Conservation (phyloP, 2,797 vertebrate genomes). For the Cetoscarus ocellatus region DNA sequence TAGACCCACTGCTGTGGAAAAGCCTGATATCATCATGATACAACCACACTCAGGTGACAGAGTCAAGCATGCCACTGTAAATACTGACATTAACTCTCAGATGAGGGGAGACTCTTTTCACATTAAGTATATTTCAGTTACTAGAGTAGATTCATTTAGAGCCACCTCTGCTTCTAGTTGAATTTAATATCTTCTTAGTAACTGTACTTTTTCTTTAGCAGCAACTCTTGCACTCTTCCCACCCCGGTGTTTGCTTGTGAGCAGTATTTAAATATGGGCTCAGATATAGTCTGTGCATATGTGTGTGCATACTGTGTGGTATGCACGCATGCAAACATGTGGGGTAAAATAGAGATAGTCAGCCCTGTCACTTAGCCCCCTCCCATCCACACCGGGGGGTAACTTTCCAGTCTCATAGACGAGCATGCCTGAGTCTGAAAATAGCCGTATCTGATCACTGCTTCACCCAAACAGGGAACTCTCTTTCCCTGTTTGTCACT, state of each 20-base stretch:
- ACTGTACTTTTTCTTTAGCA: too few relatives aligned
- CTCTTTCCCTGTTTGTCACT: constrained; percentile 68
- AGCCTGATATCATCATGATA: too few relatives aligned
- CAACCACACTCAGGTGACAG: too few relatives aligned
- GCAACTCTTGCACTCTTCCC: too few relatives aligned
- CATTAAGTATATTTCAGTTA: too few relatives aligned
- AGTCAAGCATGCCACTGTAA: too few relatives aligned
- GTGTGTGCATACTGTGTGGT: constrained; percentile 31
- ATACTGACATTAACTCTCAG: too few relatives aligned
- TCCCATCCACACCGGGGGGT: constrained; percentile 72
- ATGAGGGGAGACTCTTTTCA: too few relatives aligned
- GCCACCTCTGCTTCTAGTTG: too few relatives aligned
- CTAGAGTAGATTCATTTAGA: too few relatives aligned
- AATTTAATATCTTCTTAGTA: too few relatives aligned
- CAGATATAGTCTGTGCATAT: constrained; percentile 17
- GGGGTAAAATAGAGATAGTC: constrained; percentile 78
- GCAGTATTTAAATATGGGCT: not conserved
- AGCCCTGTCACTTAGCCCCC: constrained; percentile 77
- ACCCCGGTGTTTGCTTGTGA: constrained; percentile 2
- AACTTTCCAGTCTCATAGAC: constrained; percentile 84
- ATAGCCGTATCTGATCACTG: constrained; percentile 89
- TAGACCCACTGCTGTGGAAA: too few relatives aligned
- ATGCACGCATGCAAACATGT: constrained; percentile 58
- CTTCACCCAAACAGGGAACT: constrained; percentile 83
- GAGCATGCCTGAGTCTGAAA: constrained; percentile 88